Evolutionary conservation across 2,797 vertebrate genomes (phyloP).

Genomic region (Acanthurus leucopareius): DNA sequence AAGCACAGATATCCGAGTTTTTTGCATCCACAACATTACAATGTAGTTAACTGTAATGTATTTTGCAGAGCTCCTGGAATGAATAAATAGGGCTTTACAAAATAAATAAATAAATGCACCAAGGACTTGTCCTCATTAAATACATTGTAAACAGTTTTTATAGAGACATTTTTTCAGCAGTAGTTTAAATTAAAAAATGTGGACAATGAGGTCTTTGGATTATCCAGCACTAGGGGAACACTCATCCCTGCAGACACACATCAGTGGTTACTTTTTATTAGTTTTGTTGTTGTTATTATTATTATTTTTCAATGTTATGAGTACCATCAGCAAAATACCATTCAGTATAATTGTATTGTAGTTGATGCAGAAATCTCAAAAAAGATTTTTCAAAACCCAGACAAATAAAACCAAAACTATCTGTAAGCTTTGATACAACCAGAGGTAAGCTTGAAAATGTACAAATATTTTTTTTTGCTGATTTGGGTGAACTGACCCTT

Average conservation of each 20-base stretch:
- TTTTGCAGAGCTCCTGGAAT: not conserved
- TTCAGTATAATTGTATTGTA: not conserved
- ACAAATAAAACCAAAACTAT: not conserved
- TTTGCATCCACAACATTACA: not conserved
- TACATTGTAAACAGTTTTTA: not conserved
- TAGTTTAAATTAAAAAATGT: not conserved
- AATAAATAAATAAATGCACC: not conserved
- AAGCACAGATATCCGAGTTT: slow-evolving; percentile 4
- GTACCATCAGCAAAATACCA: not conserved
- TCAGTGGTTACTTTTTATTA: not conserved
- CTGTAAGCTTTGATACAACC: not conserved
- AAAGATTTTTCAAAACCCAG: no score
- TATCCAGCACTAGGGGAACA: not conserved
- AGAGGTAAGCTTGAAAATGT: slow-evolving; percentile 1
- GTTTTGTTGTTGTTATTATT: not conserved
- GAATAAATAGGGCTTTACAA: not conserved
- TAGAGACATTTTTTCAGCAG: not conserved
- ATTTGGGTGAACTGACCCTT: slow-evolving; percentile 33
- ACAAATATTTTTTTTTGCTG: not conserved
- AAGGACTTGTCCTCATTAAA: not conserved
- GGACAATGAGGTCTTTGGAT: slow-evolving; percentile 9
- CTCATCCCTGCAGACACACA: slow-evolving; percentile 1
- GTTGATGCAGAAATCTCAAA: not conserved
- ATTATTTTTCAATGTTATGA: not conserved
- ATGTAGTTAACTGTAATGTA: not conserved